Conservation (phyloP, 2,888 invertebrate species). For the Spisula solida region DNA sequence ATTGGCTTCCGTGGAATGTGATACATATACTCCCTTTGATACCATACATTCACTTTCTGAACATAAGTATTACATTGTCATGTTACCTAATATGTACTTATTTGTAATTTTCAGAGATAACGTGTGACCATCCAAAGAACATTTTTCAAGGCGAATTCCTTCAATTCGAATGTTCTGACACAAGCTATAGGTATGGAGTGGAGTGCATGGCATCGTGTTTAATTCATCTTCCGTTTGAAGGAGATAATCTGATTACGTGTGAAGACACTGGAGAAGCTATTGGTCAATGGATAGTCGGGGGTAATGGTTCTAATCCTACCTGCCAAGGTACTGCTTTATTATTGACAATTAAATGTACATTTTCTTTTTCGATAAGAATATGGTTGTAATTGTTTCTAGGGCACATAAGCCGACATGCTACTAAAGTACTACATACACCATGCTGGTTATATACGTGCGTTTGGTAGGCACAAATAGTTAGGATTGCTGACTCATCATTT, state of each 20-base stretch:
- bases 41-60: no score
- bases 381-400: neutral
- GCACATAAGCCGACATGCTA: neutral
- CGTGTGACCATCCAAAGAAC: conserved; percentile 38
- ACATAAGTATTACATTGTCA: no score
- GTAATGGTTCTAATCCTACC: conserved; percentile 28
- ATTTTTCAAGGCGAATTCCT: conserved; percentile 28
- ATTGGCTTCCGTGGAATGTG: no score
- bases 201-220: conserved; percentile 38
- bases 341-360: no score
- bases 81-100: no score
- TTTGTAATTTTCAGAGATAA: conserved; percentile 42
- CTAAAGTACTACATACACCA: no score
- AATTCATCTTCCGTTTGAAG: conserved; percentile 31
- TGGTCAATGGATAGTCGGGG: conserved; percentile 49
- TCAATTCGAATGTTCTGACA: conserved; percentile 19
- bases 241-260: conserved; percentile 47
- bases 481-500: no score
- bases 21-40: no score
- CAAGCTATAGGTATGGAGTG: conserved; percentile 26
- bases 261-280: conserved; percentile 28
- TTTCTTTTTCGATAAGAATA: neutral
- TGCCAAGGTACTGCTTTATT: conserved; percentile 37
- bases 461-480: no score
- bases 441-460: no score